Conservation (phyloP, 2,888 invertebrate species). For the Heliothis peltigera region DNA sequence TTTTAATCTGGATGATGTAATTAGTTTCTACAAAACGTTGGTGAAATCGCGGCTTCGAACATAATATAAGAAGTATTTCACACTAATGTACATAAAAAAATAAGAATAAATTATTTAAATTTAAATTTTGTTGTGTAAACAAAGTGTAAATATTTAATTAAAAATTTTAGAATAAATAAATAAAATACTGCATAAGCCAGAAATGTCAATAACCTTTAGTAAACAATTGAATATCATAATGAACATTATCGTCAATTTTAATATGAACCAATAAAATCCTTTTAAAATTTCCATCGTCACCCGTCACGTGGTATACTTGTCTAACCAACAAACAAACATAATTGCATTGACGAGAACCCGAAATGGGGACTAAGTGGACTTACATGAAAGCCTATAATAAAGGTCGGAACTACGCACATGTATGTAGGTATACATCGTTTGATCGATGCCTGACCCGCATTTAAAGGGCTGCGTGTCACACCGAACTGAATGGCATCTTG, state of each 20-base stretch:
- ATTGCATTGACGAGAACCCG: slow-evolving; percentile 62
- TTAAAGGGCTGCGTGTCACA: slow-evolving; percentile 55
- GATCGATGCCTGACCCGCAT: slow-evolving; percentile 74
- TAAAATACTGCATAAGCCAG: too few relatives aligned
- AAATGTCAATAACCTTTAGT: too few relatives aligned
- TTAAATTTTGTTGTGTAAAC: too few relatives aligned
- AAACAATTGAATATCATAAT: too few relatives aligned
- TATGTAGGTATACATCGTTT: slow-evolving; percentile 64
- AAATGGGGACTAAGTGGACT: slow-evolving; percentile 69
- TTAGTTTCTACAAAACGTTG: too few relatives aligned
- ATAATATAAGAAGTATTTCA: too few relatives aligned
- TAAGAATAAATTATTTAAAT: too few relatives aligned
- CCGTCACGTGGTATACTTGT: slow-evolving; percentile 15
- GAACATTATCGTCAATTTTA: background rate
- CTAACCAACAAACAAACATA: slow-evolving; percentile 50
- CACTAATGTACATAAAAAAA: too few relatives aligned
- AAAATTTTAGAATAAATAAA: too few relatives aligned
- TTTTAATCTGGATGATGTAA: too few relatives aligned
- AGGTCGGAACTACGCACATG: slow-evolving; percentile 62
- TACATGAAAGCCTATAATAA: slow-evolving; percentile 71
- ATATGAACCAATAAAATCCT: background rate
- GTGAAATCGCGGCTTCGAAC: too few relatives aligned
- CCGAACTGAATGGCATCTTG: slow-evolving; percentile 50
- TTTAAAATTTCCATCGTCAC: background rate
- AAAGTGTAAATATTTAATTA: too few relatives aligned